These are phyloP conservation scores for Paedocypris micromegethes DNA, from an alignment of 2,797 vertebrate species.

Conservation along the genomic window DNA sequence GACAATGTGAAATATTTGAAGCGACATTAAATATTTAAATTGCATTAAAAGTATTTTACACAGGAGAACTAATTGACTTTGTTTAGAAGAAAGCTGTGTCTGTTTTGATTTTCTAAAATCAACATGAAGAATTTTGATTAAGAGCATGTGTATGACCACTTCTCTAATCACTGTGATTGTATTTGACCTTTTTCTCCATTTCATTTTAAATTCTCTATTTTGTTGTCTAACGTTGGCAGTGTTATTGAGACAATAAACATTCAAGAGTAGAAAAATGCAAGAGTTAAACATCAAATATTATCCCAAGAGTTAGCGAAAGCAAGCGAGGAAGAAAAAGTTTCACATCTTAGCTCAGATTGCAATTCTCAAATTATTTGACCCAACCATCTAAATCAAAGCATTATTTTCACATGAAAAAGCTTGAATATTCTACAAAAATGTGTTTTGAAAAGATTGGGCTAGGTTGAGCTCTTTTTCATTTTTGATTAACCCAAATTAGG, in stretches of 20 bases:
- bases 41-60: too few relatives aligned
- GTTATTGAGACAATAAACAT: conserved; percentile 75
- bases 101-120: not conserved
- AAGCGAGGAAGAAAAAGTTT: conserved; percentile 51
- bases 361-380: conserved; percentile 13
- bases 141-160: not conserved
- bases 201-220: conserved; percentile 4
- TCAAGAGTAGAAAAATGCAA: conserved; percentile 77
- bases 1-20: too few relatives aligned
- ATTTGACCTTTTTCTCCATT: conserved; percentile 27
- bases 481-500: too few relatives aligned
- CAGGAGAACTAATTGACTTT: too few relatives aligned
- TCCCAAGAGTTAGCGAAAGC: conserved; percentile 75
- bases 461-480: not conserved
- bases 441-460: conserved; percentile 14
- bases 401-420: conserved; percentile 31
- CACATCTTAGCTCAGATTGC: conserved; percentile 44
- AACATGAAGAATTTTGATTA: not conserved
- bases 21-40: too few relatives aligned
- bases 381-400: too few relatives aligned
- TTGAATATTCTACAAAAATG: too few relatives aligned
- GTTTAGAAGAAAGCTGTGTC: not conserved
- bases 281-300: conserved; percentile 72
- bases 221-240: conserved; percentile 68
- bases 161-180: conserved; percentile 4